phyloP scores from a whole-genome alignment of 2,797 vertebrate genomes.

The Staurois parvus region DNA sequence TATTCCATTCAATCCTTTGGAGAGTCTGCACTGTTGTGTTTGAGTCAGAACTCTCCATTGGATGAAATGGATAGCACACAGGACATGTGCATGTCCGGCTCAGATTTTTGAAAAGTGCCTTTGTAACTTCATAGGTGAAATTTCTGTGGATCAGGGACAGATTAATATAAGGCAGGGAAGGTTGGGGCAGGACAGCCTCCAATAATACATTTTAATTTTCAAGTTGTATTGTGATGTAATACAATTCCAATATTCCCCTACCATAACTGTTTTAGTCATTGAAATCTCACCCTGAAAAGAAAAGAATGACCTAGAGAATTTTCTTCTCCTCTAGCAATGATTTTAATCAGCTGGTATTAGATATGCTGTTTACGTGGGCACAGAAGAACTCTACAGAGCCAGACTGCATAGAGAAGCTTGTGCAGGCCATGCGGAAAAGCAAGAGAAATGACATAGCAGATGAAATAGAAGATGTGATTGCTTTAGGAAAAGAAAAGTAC shows the following conservation, averaged over 20 bases:
- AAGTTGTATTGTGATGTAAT: background rate
- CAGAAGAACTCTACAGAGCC: conserved; percentile 78
- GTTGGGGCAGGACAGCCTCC: background rate
- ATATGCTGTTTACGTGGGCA: conserved; percentile 95
- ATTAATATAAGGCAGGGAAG: background rate
- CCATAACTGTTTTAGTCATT: background rate
- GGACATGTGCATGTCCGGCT: no score
- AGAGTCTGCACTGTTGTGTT: no score
- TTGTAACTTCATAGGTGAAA: no score
- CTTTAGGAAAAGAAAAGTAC: conserved; percentile 88
- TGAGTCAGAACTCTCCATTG: no score
- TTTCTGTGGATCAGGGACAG: no score
- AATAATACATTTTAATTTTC: background rate
- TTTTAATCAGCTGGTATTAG: conserved; percentile 84
- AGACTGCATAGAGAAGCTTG: conserved; percentile 78
- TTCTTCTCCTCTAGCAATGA: conserved; percentile 78
- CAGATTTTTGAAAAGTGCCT: no score
- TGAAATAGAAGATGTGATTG: conserved; percentile 86
- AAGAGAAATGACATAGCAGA: conserved; percentile 89
- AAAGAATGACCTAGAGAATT: background rate
- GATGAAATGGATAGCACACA: no score
- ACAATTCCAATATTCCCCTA: background rate
- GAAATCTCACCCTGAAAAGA: background rate
- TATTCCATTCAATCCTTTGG: no score
- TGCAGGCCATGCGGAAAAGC: conserved; percentile 85